phyloP scores from a whole-genome alignment of 30 jellyfish, hydroid and myxozoan species.

The Hydra vulgaris region DNA sequence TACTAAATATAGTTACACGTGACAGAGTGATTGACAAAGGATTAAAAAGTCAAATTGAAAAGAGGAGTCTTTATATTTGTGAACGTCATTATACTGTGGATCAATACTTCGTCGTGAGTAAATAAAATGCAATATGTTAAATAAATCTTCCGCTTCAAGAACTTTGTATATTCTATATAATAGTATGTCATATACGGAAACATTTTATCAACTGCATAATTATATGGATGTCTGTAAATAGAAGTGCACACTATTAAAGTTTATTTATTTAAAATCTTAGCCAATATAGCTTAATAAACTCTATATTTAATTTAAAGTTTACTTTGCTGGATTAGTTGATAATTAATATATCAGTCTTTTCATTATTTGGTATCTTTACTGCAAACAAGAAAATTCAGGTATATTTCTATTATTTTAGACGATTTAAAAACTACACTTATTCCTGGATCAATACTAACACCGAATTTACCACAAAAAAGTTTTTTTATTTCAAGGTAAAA shows the following conservation, averaged over 20 bases:
- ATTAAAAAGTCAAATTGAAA: conserved; percentile 31
- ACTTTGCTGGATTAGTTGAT: background rate
- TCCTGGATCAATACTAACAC: too few species aligned
- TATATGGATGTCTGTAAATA: background rate
- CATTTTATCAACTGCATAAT: background rate
- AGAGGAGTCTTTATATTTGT: conserved; percentile 30
- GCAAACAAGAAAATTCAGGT: background rate
- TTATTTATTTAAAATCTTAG: background rate
- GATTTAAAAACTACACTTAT: conserved; percentile 7
- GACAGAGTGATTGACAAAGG: conserved; percentile 41
- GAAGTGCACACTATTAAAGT: background rate
- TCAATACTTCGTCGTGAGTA: background rate
- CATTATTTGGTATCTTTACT: background rate
- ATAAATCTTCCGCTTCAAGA: background rate
- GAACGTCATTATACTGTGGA: conserved; percentile 32
- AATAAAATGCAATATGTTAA: background rate
- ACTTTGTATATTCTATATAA: background rate
- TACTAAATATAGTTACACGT: conserved; percentile 28
- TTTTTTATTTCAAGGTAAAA: too few species aligned
- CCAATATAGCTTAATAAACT: background rate
- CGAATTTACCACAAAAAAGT: too few species aligned
- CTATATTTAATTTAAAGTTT: background rate
- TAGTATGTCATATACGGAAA: background rate
- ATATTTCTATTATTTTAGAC: background rate
- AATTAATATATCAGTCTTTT: background rate